phyloP scores from a whole-genome alignment of 1,140 invertebrate genomes.

The Xylocopa sonorina region DNA sequence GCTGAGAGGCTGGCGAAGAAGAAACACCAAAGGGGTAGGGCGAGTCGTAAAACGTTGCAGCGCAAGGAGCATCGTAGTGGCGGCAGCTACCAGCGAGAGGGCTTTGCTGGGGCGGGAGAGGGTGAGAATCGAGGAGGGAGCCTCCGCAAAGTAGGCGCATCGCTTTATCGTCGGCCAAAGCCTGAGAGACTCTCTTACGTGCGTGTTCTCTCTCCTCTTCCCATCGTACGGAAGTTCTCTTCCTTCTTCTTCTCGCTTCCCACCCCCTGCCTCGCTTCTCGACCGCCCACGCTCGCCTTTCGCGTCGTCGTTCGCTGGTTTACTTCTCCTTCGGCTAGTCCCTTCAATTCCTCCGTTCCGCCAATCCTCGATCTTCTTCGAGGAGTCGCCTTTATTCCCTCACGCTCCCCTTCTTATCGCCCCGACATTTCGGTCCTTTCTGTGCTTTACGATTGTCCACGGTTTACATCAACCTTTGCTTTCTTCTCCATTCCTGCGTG shows the following conservation, averaged over 20 bases:
- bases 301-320: slow-evolving; percentile 19
- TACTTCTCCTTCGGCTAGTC: not conserved
- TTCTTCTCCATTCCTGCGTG: too few species aligned
- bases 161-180: slow-evolving; percentile 61
- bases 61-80: slow-evolving; percentile 11
- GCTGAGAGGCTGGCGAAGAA: slow-evolving; percentile 1
- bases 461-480: slow-evolving; percentile 6
- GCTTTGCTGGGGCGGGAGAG: not conserved
- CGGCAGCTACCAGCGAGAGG: not conserved
- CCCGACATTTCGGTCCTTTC: slow-evolving; percentile 17
- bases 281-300: not conserved
- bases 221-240: slow-evolving; percentile 6
- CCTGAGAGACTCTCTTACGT: slow-evolving; percentile 63
- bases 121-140: slow-evolving; percentile 17
- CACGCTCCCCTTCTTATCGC: not conserved
- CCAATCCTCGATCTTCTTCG: not conserved
- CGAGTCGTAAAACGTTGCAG: slow-evolving; percentile 25
- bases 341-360: not conserved
- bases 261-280: not conserved
- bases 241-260: not conserved
- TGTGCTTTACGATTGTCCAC: not conserved
- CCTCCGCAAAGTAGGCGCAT: slow-evolving; percentile 58
- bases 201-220: slow-evolving; percentile 40
- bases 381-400: not conserved
- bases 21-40: not conserved